Base-by-base conservation (phyloP, 2,113 vertebrate species). In the Anolis sagrei region DNA sequence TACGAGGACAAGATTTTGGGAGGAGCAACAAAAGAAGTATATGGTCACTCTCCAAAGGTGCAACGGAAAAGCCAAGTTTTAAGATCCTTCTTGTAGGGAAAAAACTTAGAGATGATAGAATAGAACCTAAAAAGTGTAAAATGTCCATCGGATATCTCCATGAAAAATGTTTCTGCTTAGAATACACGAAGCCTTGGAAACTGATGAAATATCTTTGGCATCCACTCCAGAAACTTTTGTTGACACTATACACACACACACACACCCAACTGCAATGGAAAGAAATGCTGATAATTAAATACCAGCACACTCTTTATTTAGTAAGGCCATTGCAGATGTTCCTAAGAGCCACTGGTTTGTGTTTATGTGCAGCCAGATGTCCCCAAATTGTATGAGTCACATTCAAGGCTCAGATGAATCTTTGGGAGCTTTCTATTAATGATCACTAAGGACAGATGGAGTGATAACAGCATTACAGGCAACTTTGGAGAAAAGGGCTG, bases 251-350 rank as follows among this genome's bases (percentile, higher is more conserved):
- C 13, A 6, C 18, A 44, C n/a, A 21, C 9, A 1, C 51, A n/a
- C n/a, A n/a, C n/a, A 34, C 7, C 48, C 19, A 19, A n/a, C 8
- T 23, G 64, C 86, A 81, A 80, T 64, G 83, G 76, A 81, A 44
- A 2, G 62, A 79, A 68, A 6, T 11, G 14, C 81, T 86, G 25
- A 21, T 11, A 18, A 73, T 85, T 82, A 72, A 72, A 51, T 81
- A 87, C 89, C 77, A 69, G 9, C 23, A 87, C 69, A 77, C 84
- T 72, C 44, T 93, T 90, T 90, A 87, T 86, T 90, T 66, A 88
- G 84, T 34, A 77, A 48, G 80, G 25, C 34, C 25, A 36, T 7
- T 49, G 39, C n/a, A 27, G 74, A 72, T 84, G 84, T 64, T 72
- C 76, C 66, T 70, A 79, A 1, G 0, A 70, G 69, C 64, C 0